Conservation (phyloP, 2,797 vertebrate species). For the Diplodus sargus region DNA sequence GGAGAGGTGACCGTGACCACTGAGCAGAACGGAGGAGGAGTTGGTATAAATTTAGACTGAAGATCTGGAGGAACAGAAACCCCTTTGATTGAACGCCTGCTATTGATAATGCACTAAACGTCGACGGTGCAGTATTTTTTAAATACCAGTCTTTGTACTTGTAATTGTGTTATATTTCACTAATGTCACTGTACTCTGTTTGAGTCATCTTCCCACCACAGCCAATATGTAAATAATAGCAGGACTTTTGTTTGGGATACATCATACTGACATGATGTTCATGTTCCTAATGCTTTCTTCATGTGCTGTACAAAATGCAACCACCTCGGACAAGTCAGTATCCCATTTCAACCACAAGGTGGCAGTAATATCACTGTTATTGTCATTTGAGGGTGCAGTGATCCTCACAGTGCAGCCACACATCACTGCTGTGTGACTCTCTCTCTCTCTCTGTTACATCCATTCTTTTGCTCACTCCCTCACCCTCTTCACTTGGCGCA, state of each 20-base stretch:
- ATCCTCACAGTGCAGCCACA: constrained; percentile 18
- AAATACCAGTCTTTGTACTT: too few relatives aligned
- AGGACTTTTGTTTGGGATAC: neutral
- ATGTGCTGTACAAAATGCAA: neutral
- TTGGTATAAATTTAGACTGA: too few relatives aligned
- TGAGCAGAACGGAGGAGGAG: too few relatives aligned
- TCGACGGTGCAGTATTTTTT: too few relatives aligned
- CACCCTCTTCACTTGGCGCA: constrained; percentile 24
- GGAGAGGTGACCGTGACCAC: too few relatives aligned
- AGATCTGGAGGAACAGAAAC: too few relatives aligned
- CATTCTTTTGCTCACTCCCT: constrained; percentile 1
- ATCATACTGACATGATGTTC: neutral
- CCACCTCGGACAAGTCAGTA: constrained; percentile 18
- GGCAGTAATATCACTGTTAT: constrained; percentile 73
- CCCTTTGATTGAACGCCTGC: too few relatives aligned
- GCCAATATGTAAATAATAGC: neutral
- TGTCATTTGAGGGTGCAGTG: constrained; percentile 9
- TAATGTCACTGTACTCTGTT: too few relatives aligned
- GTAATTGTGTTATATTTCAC: too few relatives aligned
- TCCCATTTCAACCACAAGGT: constrained; percentile 69
- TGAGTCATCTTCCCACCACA: too few relatives aligned
- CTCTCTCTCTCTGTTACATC: constrained; percentile 12
- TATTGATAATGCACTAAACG: too few relatives aligned
- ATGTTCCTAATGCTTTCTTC: neutral
- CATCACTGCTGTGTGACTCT: neutral